Percentiles rank a stretch among this genome's conserved stretches.
Conservation (phyloP, 1,140 invertebrate species). For the Macrobrachium nipponense region DNA sequence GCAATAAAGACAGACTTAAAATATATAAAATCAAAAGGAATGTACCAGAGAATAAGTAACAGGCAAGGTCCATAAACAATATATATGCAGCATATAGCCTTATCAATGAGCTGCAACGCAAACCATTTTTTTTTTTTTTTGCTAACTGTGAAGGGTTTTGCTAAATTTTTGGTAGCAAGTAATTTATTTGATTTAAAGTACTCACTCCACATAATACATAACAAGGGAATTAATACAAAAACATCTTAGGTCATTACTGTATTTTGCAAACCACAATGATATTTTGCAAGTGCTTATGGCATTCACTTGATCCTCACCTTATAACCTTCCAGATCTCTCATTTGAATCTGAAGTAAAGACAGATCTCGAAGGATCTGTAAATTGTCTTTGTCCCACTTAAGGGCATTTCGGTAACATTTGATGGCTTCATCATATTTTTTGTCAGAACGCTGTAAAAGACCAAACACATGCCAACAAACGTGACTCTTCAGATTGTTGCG, state of each 20-base stretch:
- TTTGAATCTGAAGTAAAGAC: slow-evolving; percentile 98
- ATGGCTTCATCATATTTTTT: slow-evolving; percentile 99
- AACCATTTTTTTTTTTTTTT: too few relatives aligned
- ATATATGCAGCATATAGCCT: too few relatives aligned
- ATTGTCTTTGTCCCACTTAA: slow-evolving; percentile 99
- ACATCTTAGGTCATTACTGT: too few relatives aligned
- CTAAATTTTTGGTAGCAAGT: too few relatives aligned
- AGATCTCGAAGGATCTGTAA: slow-evolving; percentile 98
- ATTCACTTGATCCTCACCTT: slow-evolving; percentile 75
- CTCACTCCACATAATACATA: neutral
- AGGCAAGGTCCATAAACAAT: too few relatives aligned
- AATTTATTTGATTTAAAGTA: too few relatives aligned
- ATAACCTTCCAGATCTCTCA: slow-evolving; percentile 98
- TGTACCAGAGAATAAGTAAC: too few relatives aligned
- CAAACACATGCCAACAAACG: slow-evolving; percentile 99
- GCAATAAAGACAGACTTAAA: slow-evolving; percentile 39
- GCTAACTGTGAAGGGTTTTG: too few relatives aligned
- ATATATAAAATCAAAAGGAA: neutral
- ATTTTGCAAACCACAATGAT: neutral
- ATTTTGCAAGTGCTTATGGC: slow-evolving; percentile 11
- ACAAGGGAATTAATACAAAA: neutral
- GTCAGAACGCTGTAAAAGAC: slow-evolving; percentile 92
- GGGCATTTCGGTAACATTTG: slow-evolving; percentile 97
- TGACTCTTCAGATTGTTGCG: slow-evolving; percentile 97
- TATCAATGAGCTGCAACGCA: too few relatives aligned